Percentiles rank a stretch among this genome's conserved stretches.
phyloP scores from a whole-genome alignment of 2,113 vertebrate genomes.

The Ramphastos sulfuratus region DNA sequence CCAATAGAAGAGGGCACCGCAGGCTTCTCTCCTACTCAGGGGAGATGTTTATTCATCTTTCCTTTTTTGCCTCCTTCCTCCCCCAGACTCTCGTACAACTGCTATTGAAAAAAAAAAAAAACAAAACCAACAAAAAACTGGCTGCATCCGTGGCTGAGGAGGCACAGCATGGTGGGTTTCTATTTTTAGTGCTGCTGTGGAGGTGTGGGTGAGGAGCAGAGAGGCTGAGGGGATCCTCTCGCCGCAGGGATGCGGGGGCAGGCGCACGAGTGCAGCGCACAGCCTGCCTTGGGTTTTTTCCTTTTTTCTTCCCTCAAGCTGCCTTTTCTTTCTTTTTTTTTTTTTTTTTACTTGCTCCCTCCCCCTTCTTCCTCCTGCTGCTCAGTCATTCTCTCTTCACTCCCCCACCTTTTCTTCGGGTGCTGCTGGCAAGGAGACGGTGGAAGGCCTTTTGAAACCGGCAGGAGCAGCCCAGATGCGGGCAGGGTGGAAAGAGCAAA shows the following conservation, averaged over 20 bases:
- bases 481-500: not conserved
- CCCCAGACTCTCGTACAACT: not conserved
- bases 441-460: not conserved
- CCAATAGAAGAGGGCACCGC: not conserved
- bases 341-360: not conserved
- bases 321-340: not conserved
- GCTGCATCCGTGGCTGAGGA: not conserved
- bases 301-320: not conserved
- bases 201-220: constrained; percentile 4
- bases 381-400: not conserved
- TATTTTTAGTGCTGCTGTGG: constrained; percentile 44
- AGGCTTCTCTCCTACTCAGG: not conserved
- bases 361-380: not conserved
- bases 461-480: not conserved
- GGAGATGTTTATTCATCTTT: constrained; percentile 18
- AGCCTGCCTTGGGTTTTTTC: not conserved
- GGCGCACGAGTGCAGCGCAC: not conserved
- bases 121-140: too few species aligned
- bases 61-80: not conserved
- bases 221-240: constrained; percentile 37
- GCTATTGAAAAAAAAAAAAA: not conserved
- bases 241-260: not conserved
- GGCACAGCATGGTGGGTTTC: constrained; percentile 1
- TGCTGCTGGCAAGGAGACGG: not conserved
- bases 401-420: not conserved